A percentile compares a stretch with the other conserved stretches of the same genome.
These are phyloP conservation scores for Arothron firmamentum DNA, from an alignment of 2,113 vertebrate genomes.

Conservation along the genomic window DNA sequence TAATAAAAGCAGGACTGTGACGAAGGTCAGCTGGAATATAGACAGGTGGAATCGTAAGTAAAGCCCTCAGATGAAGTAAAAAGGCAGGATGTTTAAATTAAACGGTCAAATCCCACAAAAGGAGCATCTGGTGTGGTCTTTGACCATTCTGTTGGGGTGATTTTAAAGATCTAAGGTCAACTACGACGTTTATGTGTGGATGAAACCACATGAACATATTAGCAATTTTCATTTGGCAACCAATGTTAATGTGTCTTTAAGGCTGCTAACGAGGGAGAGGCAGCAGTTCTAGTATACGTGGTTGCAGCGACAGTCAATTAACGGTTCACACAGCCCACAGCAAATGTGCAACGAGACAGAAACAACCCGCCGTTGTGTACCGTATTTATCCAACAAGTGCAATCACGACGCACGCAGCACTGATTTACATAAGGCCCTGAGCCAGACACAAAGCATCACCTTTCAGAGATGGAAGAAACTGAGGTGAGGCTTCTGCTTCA, in stretches of 20 bases:
- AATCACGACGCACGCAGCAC: background rate
- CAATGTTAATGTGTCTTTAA: background rate
- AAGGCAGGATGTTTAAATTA: no score
- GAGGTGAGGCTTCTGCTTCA: no score
- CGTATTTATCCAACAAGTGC: constrained; percentile 14
- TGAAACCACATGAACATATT: background rate
- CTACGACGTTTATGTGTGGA: background rate
- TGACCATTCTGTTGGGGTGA: no score
- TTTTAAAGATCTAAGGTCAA: no score
- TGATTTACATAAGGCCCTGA: background rate
- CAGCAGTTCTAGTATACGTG: constrained; percentile 6
- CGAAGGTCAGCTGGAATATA: no score
- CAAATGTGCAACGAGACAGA: constrained; percentile 4
- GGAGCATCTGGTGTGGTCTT: no score
- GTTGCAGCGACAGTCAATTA: constrained; percentile 1
- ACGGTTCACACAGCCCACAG: background rate
- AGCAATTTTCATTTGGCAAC: background rate
- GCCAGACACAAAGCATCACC: background rate
- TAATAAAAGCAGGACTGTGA: no score
- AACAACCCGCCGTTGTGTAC: background rate
- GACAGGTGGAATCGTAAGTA: no score
- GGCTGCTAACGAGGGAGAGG: background rate
- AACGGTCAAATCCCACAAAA: no score
- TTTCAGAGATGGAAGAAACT: no score
- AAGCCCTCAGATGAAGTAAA: no score